These are phyloP conservation scores for Amblyraja radiata DNA, from an alignment of 2,797 vertebrate species.

Conservation along the genomic window DNA sequence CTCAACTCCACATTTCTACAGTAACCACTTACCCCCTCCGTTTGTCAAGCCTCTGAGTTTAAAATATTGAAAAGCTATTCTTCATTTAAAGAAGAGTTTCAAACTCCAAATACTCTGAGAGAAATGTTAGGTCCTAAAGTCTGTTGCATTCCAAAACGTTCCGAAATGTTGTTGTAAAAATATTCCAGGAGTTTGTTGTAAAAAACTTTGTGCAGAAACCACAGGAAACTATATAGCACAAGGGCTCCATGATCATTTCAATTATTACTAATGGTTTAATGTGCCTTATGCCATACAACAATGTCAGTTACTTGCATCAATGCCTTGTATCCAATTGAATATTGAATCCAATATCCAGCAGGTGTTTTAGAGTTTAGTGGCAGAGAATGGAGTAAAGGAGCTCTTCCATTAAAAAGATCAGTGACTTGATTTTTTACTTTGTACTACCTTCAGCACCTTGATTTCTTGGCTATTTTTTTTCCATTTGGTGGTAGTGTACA, in stretches of 20 bases:
- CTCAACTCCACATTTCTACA: too few relatives aligned
- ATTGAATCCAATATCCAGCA: too few relatives aligned
- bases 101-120: too few relatives aligned
- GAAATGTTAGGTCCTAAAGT: not conserved
- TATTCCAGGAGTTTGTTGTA: not conserved
- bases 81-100: too few relatives aligned
- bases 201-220: not conserved
- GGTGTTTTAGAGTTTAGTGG: not conserved
- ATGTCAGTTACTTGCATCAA: not conserved
- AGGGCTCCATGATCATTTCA: not conserved
- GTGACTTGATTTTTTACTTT: not conserved
- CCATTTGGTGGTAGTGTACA: not conserved
- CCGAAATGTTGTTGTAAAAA: not conserved
- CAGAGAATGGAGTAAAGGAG: not conserved
- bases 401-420: not conserved
- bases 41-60: too few relatives aligned
- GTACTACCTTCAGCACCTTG: not conserved
- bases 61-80: too few relatives aligned
- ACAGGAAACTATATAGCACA: not conserved
- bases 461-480: not conserved
- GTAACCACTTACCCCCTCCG: too few relatives aligned
- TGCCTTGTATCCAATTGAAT: too few relatives aligned
- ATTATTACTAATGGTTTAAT: not conserved
- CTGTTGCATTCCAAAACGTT: not conserved
- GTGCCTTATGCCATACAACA: not conserved